Percentiles rank a stretch among this genome's conserved stretches.
Conservation (phyloP, 2,113 vertebrate species). For the Podocnemis expansa region DNA sequence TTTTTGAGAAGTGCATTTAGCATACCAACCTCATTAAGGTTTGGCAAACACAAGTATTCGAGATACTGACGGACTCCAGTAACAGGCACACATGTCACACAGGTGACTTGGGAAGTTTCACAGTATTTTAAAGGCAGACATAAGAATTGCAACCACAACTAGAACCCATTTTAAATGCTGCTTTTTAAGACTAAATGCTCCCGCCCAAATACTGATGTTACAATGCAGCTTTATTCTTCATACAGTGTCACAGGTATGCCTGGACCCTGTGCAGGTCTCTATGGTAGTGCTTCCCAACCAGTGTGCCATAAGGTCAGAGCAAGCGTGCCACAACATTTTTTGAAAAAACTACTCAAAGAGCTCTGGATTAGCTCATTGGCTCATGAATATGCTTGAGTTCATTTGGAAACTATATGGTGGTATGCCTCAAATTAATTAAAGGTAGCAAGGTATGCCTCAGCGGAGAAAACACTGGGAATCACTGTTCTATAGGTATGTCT, state of each 20-base stretch:
- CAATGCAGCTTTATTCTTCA: neutral
- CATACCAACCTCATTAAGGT: neutral
- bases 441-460: too few species aligned
- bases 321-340: too few species aligned
- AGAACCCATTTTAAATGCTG: neutral
- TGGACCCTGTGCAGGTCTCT: neutral
- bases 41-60: neutral
- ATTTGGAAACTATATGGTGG: too few species aligned
- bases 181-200: neutral
- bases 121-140: neutral
- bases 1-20: neutral
- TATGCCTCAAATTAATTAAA: too few species aligned
- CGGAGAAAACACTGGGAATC: too few species aligned
- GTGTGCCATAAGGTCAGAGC: too few species aligned
- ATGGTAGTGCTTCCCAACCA: too few species aligned
- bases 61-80: neutral
- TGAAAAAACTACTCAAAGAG: too few species aligned
- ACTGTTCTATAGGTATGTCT: too few species aligned
- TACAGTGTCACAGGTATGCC: fast-evolving
- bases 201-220: neutral
- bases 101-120: neutral
- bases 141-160: neutral
- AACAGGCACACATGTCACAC: neutral
- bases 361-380: too few species aligned
- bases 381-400: too few species aligned